These are phyloP conservation scores for Callopanchax toddi DNA, from an alignment of 2,113 vertebrate genomes.

Conservation along the genomic window DNA sequence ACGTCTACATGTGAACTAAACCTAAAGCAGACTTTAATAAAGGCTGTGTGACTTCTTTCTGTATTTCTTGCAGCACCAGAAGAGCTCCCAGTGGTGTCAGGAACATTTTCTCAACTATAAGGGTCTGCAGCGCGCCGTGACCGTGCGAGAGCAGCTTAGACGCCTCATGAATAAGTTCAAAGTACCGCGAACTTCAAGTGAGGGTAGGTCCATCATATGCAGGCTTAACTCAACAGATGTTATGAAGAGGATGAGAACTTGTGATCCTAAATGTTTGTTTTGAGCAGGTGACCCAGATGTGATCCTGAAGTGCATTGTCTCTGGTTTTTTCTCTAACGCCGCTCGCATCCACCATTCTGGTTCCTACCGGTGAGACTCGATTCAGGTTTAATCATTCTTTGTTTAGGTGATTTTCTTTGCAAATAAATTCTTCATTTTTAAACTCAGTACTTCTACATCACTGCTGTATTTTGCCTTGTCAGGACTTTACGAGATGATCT, in stretches of 20 bases:
- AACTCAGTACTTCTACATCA: background rate
- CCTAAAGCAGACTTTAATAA: background rate
- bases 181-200: slow-evolving; percentile 92
- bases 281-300: slow-evolving; percentile 93
- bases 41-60: background rate
- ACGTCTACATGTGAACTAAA: slow-evolving; percentile 2
- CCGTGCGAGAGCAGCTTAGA: slow-evolving; percentile 94
- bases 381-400: background rate
- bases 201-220: slow-evolving; percentile 80
- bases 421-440: background rate
- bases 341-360: slow-evolving; percentile 96
- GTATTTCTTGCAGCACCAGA: slow-evolving; percentile 85
- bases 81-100: slow-evolving; percentile 97
- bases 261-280: background rate
- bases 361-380: slow-evolving; percentile 86
- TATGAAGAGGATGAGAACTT: background rate
- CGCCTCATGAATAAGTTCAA: slow-evolving; percentile 97
- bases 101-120: slow-evolving; percentile 98
- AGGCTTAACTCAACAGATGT: fast-evolving
- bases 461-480: slow-evolving; percentile 14
- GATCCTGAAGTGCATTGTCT: slow-evolving; percentile 92
- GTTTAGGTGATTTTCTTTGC: no score
- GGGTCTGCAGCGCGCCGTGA: slow-evolving; percentile 89
- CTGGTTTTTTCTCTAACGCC: slow-evolving; percentile 96
- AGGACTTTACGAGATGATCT: slow-evolving; percentile 97